phyloP scores from a whole-genome alignment of 2,888 invertebrate genomes.

The Steinernema hermaphroditum region DNA sequence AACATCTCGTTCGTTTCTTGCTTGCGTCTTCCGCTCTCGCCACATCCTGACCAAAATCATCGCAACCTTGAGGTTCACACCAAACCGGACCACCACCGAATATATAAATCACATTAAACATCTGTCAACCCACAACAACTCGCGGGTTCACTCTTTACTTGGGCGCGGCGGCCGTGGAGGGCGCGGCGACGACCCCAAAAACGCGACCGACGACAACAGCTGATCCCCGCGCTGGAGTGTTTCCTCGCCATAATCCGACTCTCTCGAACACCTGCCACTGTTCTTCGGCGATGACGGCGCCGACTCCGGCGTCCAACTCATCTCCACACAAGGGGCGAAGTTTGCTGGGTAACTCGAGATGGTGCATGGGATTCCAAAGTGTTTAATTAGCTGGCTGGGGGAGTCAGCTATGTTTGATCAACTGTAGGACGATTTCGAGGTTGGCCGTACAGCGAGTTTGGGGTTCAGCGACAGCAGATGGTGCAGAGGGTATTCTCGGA shows the following conservation, averaged over 20 bases:
- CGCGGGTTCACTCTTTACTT: background rate
- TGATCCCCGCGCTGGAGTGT: constrained; percentile 18
- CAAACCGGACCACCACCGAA: constrained; percentile 19
- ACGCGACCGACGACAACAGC: constrained; percentile 24
- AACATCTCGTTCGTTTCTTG: background rate
- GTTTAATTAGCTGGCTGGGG: background rate
- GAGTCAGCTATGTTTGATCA: background rate
- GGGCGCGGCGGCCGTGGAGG: background rate
- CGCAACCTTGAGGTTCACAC: background rate
- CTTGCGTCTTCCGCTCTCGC: background rate
- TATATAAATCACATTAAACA: constrained; percentile 28
- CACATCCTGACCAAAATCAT: background rate
- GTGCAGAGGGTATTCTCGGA: too few species aligned
- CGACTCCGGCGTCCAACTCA: background rate
- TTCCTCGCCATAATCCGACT: constrained; percentile 22
- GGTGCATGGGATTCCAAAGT: background rate
- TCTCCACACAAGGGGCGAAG: background rate
- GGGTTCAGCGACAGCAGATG: too few species aligned
- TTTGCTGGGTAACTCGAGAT: constrained; percentile 22
- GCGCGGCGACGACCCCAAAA: constrained; percentile 25
- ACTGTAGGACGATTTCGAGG: background rate
- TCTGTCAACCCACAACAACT: constrained; percentile 25
- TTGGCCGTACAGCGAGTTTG: too few species aligned
- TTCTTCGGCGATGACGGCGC: background rate
- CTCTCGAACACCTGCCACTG: constrained; percentile 26